Evolutionary conservation across 37 sponge, comb jelly and placozoan species (phyloP).

Genomic region (Theonella swinhoei): DNA sequence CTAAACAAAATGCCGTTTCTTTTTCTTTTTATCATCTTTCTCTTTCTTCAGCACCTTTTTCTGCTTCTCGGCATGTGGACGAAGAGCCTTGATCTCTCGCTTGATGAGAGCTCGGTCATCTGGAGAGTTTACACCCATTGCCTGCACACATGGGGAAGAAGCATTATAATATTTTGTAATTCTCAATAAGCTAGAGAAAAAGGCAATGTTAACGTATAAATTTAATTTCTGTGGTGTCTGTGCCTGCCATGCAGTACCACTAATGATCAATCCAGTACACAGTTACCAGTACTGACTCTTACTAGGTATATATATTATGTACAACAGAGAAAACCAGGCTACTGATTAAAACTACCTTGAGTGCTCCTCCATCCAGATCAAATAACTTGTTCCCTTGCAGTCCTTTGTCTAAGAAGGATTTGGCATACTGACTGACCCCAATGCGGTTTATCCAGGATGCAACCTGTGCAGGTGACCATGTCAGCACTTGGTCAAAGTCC

Average conservation of each 20-base stretch:
- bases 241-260: no score
- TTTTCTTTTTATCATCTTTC: slow-evolving; percentile 64
- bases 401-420: slow-evolving; percentile 37
- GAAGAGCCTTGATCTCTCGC: slow-evolving; percentile 52
- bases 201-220: no score
- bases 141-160: slow-evolving; percentile 15
- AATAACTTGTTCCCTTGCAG: slow-evolving; percentile 46
- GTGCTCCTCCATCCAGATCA: slow-evolving; percentile 42
- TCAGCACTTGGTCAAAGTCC: slow-evolving; percentile 18
- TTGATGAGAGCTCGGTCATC: slow-evolving; percentile 55
- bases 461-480: slow-evolving; percentile 43
- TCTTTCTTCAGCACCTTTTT: slow-evolving; percentile 45
- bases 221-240: neutral
- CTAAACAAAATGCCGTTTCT: slow-evolving; percentile 33
- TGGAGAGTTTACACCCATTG: slow-evolving; percentile 24
- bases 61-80: slow-evolving; percentile 54
- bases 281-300: no score
- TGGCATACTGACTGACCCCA: slow-evolving; percentile 39
- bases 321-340: no score
- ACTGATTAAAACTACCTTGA: no score
- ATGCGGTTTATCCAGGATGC: slow-evolving; percentile 37
- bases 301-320: no score
- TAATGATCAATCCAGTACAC: no score
- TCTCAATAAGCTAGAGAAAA: no score
- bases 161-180: no score